Conservation (phyloP, 92 coral and sea anemone species). For the Paragorgia papillata region DNA sequence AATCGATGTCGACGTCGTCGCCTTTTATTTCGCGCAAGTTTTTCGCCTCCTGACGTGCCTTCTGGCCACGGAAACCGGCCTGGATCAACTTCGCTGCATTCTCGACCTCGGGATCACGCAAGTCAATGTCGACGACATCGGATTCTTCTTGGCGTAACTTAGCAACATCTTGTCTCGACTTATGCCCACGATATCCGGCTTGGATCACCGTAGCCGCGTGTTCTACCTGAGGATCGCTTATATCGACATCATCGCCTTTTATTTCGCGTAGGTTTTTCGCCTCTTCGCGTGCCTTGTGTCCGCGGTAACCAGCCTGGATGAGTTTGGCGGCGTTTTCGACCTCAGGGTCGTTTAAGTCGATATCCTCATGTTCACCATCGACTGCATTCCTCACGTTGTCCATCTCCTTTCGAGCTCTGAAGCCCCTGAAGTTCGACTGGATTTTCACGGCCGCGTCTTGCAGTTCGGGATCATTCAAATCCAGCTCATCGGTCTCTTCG, state of each 20-base stretch:
- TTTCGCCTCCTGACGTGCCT: slow-evolving; percentile 4
- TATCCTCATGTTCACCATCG: not conserved
- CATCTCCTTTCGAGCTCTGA: slow-evolving; percentile 35
- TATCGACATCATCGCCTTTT: slow-evolving; percentile 44
- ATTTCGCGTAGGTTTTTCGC: slow-evolving; percentile 41
- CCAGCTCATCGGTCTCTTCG: slow-evolving; percentile 2
- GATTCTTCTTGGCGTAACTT: slow-evolving; percentile 22
- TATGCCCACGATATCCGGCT: slow-evolving; percentile 84
- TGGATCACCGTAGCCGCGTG: slow-evolving; percentile 82
- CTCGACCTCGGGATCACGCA: slow-evolving; percentile 36
- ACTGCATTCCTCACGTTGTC: slow-evolving; percentile 12
- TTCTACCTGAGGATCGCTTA: slow-evolving; percentile 78
- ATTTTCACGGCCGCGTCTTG: slow-evolving; percentile 31
- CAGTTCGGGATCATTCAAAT: slow-evolving; percentile 36
- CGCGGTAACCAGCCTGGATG: slow-evolving; percentile 90
- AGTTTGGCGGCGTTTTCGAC: slow-evolving; percentile 79
- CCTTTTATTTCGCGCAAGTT: slow-evolving; percentile 6
- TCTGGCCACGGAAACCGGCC: slow-evolving; percentile 69
- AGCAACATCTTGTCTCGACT: slow-evolving; percentile 72
- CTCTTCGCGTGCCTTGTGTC: slow-evolving; percentile 74
- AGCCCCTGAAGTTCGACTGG: slow-evolving; percentile 47
- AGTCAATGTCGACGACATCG: slow-evolving; percentile 26
- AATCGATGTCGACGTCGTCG: slow-evolving; percentile 42
- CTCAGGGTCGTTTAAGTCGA: slow-evolving; percentile 58
- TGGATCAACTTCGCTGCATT: slow-evolving; percentile 74